Conservation (phyloP, 2,797 vertebrate species). For the Siniperca scherzeri region DNA sequence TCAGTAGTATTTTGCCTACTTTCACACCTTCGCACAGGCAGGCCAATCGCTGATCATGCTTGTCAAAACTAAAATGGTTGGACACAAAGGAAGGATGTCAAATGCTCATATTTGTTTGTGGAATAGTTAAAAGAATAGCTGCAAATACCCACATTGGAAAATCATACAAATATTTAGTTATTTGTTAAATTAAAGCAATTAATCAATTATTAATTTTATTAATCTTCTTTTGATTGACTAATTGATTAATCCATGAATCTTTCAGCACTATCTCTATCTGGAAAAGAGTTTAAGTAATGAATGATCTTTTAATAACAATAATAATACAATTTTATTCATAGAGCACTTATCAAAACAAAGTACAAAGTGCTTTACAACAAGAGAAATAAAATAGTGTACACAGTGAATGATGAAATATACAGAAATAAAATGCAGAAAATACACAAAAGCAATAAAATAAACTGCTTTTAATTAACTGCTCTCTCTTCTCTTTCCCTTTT, state of each 20-base stretch:
- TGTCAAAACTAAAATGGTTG: background rate
- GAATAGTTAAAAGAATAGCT: background rate
- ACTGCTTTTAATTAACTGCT: no score
- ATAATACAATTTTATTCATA: no score
- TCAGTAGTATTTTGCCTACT: background rate
- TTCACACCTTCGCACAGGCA: slow-evolving; percentile 20
- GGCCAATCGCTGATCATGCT: background rate
- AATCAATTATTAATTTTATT: background rate
- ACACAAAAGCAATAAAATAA: no score
- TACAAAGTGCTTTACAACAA: no score
- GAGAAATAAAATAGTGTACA: no score
- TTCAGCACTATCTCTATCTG: background rate
- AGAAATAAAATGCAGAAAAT: no score
- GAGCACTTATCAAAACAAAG: no score
- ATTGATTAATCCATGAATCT: background rate
- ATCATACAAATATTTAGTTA: no score
- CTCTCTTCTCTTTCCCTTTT: background rate
- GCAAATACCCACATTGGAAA: no score
- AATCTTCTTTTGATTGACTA: background rate
- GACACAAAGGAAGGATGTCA: background rate
- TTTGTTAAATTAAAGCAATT: background rate
- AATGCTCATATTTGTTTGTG: background rate
- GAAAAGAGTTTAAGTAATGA: no score
- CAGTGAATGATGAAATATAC: no score
- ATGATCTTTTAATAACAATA: no score